Base-by-base conservation (phyloP, 2,113 vertebrate genomes). In the Garra rufa region DNA sequence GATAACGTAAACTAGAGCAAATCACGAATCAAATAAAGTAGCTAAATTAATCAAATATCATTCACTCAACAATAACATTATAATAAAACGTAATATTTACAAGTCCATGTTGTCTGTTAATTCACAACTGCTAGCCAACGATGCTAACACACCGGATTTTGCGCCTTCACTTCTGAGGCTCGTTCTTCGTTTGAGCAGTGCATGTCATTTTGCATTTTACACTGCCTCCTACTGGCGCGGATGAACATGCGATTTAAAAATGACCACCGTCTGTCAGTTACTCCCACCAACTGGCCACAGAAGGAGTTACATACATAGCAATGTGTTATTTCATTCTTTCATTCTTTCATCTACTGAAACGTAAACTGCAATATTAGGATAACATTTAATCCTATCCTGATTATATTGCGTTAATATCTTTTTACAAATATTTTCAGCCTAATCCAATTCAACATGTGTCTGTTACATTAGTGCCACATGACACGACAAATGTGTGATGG, bases 121-220 rank as follows among this genome's bases (percentile, higher is more conserved):
- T 9, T 71, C 28, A 10, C 26, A 10, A 65, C 19, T 14, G 43
- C 78, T 80, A 82, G 76, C 50, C 10, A 26, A 11, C 9, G 24
- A 79, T 83, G 71, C 57, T 55, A 76, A 30, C 55, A 17, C 44
- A 26, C 38, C 26, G 28, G 17, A 26, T 78, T 83, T 83, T 65
- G 85, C 85, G 76, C 85, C 76, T 86, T 83, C 55, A 28, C 34
- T 14, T 73, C 43, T 46, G 43, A 19, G 57, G 70, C 34, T 83
- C 6, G 10, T 71, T 70, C 80, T 70, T 70, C 79, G 3, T 48
- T 13, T 52, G 46, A 14, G 30, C 13, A 3, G 21, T 2, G 11
- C 7, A 3, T 6, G 0, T 41, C 30, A n/a, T 30, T 24, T 38
- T 3, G 1, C 13, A 2, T 0, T 0, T 6, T 1, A 34, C 61